Evolutionary conservation across 2,797 vertebrate genomes (phyloP).

Genomic region (Trachurus trachurus): DNA sequence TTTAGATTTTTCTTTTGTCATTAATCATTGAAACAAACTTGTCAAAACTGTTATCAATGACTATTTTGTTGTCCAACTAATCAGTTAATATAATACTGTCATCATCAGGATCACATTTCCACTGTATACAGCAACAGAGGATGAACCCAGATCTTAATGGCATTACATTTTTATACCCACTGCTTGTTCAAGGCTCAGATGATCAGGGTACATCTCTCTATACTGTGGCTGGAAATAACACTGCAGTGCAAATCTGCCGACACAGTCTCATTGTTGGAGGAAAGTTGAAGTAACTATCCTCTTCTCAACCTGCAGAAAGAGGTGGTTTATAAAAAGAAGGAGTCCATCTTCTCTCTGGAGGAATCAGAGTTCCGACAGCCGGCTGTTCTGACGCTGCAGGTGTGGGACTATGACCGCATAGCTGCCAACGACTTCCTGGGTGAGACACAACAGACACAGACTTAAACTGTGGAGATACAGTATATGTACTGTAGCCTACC

Average conservation of each 20-base stretch:
- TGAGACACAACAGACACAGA: constrained; percentile 66
- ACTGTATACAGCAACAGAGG: background rate
- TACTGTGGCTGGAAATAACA: background rate
- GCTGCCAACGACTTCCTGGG: constrained; percentile 94
- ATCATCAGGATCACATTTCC: too few species aligned
- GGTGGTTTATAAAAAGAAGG: constrained; percentile 90
- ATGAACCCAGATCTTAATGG: background rate
- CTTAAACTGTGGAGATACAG: too few species aligned
- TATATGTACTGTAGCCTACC: too few species aligned
- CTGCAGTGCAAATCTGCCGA: background rate
- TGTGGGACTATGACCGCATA: constrained; percentile 97
- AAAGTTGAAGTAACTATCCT: background rate
- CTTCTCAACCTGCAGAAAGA: constrained; percentile 82
- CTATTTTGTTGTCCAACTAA: background rate
- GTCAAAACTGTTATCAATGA: background rate
- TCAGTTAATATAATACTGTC: background rate
- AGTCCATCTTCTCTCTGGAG: constrained; percentile 93
- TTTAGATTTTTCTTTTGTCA: too few species aligned
- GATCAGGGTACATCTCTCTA: too few species aligned
- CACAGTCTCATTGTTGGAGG: background rate
- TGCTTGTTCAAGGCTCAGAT: background rate
- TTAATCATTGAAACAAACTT: background rate
- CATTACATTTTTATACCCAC: background rate
- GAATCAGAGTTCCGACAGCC: constrained; percentile 93
- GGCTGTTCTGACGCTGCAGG: constrained; percentile 90